Evolutionary conservation across 2,888 invertebrate species (phyloP).

Genomic region (Poecilobothrus nobilitatus): DNA sequence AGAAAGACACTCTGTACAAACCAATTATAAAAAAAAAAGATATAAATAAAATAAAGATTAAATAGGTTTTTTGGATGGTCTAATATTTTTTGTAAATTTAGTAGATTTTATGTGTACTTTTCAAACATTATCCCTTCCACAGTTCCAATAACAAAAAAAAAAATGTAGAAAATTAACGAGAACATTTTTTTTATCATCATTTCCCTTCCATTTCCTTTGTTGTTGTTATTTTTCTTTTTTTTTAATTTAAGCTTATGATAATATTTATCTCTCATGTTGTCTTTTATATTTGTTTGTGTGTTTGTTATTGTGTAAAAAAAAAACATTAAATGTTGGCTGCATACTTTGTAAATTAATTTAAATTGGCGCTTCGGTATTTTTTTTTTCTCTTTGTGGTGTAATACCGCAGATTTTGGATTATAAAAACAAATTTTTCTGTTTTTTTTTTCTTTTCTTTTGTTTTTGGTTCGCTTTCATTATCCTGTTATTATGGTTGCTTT

Average conservation of each 20-base stretch:
- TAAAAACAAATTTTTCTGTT: neutral
- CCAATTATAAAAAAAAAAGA: too few relatives aligned
- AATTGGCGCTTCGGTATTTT: neutral
- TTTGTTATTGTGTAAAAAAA: neutral
- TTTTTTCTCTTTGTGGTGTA: neutral
- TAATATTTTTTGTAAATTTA: too few relatives aligned
- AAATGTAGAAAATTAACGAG: neutral
- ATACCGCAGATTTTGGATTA: neutral
- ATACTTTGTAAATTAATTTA: conserved; percentile 4
- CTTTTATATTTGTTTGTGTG: neutral
- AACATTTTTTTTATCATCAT: neutral
- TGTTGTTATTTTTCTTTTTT: too few relatives aligned
- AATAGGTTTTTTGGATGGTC: too few relatives aligned
- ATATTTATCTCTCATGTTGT: neutral
- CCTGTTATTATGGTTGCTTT: too few relatives aligned
- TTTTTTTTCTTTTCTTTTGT: neutral
- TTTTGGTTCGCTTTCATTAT: neutral
- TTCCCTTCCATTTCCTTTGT: neutral
- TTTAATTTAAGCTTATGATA: too few relatives aligned
- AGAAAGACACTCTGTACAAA: too few relatives aligned
- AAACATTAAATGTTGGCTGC: neutral
- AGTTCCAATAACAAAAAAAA: neutral
- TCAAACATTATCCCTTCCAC: too few relatives aligned
- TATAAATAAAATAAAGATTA: too few relatives aligned
- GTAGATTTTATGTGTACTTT: too few relatives aligned